Conservation (phyloP, 2,113 vertebrate genomes). For the Ciconia boyciana region DNA sequence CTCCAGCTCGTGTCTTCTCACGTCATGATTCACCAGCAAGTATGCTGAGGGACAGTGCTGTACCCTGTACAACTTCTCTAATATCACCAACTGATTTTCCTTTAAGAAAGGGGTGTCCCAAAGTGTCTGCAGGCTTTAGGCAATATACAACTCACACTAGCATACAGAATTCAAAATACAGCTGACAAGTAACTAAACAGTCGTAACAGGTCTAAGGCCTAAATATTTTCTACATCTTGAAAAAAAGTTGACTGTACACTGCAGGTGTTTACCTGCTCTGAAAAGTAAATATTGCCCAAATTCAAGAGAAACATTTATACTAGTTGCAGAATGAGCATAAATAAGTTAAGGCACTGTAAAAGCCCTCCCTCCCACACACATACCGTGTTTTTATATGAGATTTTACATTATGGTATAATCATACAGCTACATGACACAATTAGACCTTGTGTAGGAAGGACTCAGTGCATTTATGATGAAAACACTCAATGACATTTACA, state of each 20-base stretch:
- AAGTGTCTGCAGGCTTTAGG: not conserved
- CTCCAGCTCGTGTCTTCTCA: not conserved
- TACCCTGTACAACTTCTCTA: not conserved
- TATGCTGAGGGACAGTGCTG: not conserved
- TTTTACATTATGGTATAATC: not conserved
- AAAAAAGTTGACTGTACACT: not conserved
- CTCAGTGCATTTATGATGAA: not conserved
- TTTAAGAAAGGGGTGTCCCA: not conserved
- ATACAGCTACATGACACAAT: not conserved
- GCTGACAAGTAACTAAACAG: not conserved
- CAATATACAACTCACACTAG: not conserved
- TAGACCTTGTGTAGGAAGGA: not conserved
- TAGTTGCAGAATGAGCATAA: not conserved
- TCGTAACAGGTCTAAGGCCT: not conserved
- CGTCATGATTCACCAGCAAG: rapidly evolving
- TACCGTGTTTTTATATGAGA: not conserved
- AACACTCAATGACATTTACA: not conserved
- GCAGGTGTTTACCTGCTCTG: not conserved
- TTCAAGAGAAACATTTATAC: not conserved
- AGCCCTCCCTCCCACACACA: not conserved
- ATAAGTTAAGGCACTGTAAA: not conserved
- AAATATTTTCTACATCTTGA: not conserved
- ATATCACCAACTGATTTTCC: not conserved
- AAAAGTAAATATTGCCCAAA: not conserved
- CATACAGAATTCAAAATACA: not conserved